phyloP scores from a whole-genome alignment of 2,888 invertebrate genomes.

The Hydroisotoma schaefferi region DNA sequence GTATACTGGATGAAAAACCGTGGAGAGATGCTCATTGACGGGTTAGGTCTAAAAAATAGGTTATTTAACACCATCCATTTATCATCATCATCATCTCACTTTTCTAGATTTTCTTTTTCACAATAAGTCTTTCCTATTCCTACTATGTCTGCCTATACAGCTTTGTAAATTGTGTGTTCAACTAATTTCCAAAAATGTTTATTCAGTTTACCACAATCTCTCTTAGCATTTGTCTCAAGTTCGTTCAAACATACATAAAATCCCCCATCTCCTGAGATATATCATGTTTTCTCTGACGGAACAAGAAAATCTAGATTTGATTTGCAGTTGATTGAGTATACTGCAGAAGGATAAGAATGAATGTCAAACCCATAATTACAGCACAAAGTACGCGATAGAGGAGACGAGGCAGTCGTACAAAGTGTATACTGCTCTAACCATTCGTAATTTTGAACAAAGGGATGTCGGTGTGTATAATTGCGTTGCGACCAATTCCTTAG shows the following conservation, averaged over 20 bases:
- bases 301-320: neutral
- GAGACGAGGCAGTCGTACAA: slow-evolving; percentile 70
- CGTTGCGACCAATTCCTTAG: slow-evolving; percentile 73
- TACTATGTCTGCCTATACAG: too few species aligned
- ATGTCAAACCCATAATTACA: too few species aligned
- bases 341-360: too few species aligned
- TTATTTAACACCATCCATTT: slow-evolving; percentile 25
- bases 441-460: slow-evolving; percentile 58
- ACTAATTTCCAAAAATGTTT: neutral
- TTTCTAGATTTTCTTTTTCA: slow-evolving; percentile 11
- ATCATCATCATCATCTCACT: slow-evolving; percentile 18
- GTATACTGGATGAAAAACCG: slow-evolving; percentile 78
- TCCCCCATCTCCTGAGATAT: neutral
- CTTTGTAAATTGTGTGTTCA: neutral
- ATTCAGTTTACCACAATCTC: neutral
- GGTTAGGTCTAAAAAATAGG: slow-evolving; percentile 58
- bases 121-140: too few species aligned
- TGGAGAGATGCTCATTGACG: slow-evolving; percentile 75
- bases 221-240: neutral
- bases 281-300: neutral
- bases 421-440: slow-evolving; percentile 69
- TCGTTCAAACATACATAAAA: neutral
- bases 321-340: neutral
- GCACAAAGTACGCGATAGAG: slow-evolving; percentile 69
- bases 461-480: slow-evolving; percentile 76